Base-by-base conservation (phyloP, 2,888 invertebrate species). In the Halictus ligatus region DNA sequence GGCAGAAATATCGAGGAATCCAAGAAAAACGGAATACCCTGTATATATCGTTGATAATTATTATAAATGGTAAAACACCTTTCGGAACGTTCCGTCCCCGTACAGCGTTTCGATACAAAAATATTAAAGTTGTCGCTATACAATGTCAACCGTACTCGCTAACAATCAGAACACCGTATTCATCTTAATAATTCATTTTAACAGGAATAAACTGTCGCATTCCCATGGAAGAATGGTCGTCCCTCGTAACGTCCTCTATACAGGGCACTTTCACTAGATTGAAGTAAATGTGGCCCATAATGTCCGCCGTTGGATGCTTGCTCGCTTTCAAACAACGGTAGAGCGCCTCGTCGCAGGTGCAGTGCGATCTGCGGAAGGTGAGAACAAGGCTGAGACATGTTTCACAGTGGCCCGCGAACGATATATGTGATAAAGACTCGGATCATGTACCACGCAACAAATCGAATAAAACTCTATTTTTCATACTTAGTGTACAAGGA, bases 251-350 rank as follows among this genome's bases (percentile, higher is more conserved):
- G 83, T 97, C 97, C 81, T 97, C 97, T 78, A 98, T 95, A 92
- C 98, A 98, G 21, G 97, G 97, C 15, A 97, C 97, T 95, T 97
- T 97, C 69, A 98, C 97, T 88, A 98, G 95, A 94, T 98, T 98
- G 95, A 98, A 98, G 95, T 98, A 98, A 87, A 98, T 97, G 92
- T 97, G 97, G 69, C 98, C 98, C 97, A 98, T 97, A 84, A 97
- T 93, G 87, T 96, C 95, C 0, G 98, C 97, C 12, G 97, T 97
- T 69, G 97, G 97, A 46, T 97, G 97, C 91, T 97, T 96, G 50
- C 97, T 97, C 78, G 96, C 95, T 94, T 98, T 98, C 85, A 99
- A 96, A 95, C 99, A 99, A 40, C 97, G 96, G 94, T 97, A 98
- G 77, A 99, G 96, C 95, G 97, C 96, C 91, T 97, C 97, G 95